Evolutionary conservation across 2,797 vertebrate species (phyloP).

Genomic region (Rhabdomys pumilio): DNA sequence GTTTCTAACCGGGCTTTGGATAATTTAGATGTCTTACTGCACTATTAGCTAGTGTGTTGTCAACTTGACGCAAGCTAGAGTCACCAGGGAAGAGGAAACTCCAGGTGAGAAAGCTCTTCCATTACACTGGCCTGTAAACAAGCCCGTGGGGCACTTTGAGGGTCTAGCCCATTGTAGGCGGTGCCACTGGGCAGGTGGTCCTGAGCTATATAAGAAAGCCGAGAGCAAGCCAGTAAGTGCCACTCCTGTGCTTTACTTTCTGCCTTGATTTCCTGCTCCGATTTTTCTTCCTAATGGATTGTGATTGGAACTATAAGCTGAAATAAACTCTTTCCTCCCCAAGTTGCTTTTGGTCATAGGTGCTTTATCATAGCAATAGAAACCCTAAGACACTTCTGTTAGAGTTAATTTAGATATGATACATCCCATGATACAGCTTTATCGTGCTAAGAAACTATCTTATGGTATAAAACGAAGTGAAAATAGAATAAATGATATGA

Average conservation of each 20-base stretch:
- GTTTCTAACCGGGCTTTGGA: constrained; percentile 34
- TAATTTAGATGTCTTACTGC: constrained; percentile 24
- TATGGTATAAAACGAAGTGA: constrained; percentile 33
- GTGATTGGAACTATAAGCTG: not conserved
- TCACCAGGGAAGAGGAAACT: not conserved
- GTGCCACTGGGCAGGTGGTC: not conserved
- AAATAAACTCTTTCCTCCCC: not conserved
- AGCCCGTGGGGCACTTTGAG: not conserved
- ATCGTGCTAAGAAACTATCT: constrained; percentile 47
- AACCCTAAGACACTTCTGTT: not conserved
- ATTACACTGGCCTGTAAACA: no score
- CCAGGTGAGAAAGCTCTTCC: not conserved
- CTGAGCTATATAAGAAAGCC: not conserved
- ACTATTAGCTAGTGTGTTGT: not conserved
- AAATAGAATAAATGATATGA: constrained; percentile 52
- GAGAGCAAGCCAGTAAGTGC: not conserved
- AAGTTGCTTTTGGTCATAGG: not conserved
- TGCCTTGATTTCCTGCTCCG: not conserved
- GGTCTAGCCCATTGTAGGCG: not conserved
- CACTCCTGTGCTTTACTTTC: not conserved
- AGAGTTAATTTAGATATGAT: constrained; percentile 49
- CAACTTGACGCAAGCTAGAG: not conserved
- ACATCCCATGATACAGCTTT: not conserved
- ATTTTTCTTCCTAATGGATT: not conserved
- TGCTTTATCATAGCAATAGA: not conserved